These are phyloP conservation scores for Neogale vison DNA, from an alignment of 2,113 vertebrate species.

Conservation along the genomic window DNA sequence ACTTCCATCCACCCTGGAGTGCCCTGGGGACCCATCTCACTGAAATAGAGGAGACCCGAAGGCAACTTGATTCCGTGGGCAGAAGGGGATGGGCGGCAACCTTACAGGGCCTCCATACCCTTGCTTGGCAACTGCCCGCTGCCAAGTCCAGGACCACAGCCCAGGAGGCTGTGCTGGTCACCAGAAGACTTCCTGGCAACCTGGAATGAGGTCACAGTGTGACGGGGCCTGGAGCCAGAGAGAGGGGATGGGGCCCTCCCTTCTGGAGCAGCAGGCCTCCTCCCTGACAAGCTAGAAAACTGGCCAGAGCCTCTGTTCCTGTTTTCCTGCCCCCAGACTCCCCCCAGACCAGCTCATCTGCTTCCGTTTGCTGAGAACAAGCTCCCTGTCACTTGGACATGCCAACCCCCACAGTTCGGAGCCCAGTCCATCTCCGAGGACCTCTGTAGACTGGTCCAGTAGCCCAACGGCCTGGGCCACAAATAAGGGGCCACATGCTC, in stretches of 20 bases:
- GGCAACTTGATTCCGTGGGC: neutral
- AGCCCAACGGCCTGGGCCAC: neutral
- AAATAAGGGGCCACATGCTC: accelerated
- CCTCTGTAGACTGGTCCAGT: neutral
- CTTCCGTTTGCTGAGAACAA: neutral
- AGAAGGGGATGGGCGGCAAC: neutral
- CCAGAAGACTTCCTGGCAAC: neutral
- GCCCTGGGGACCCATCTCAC: neutral
- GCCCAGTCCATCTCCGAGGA: neutral
- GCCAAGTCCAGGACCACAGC: neutral
- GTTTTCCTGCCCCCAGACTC: neutral
- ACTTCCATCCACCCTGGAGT: neutral
- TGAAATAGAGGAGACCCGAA: neutral
- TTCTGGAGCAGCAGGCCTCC: neutral
- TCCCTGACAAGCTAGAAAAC: neutral
- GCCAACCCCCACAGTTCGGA: neutral
- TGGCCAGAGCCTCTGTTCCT: neutral
- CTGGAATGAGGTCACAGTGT: neutral
- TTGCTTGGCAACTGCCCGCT: neutral
- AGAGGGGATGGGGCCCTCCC: accelerated
- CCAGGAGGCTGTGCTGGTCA: neutral
- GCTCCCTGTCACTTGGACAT: neutral
- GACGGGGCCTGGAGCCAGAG: neutral
- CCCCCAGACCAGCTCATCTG: neutral
- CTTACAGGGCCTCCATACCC: neutral